phyloP scores from a whole-genome alignment of 1,140 invertebrate species.

The Trissolcus basalis region DNA sequence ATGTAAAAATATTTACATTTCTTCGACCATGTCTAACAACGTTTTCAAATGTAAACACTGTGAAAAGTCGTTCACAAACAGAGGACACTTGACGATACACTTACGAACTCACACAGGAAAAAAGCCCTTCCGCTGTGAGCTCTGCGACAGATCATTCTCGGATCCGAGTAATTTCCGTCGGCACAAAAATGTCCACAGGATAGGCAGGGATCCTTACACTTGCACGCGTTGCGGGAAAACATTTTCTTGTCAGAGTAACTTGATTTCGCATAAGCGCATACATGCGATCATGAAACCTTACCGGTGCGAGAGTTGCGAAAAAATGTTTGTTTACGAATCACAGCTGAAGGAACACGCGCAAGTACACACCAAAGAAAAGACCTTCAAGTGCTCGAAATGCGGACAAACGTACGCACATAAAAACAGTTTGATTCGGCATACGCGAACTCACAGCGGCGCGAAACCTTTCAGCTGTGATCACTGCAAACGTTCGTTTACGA shows the following conservation, averaged over 20 bases:
- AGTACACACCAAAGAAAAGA: neutral
- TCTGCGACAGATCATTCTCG: neutral
- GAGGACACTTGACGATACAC: neutral
- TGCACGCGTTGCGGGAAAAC: neutral
- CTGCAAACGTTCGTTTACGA: neutral
- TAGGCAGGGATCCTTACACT: neutral
- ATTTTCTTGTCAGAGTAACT: neutral
- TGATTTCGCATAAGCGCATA: neutral
- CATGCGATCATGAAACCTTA: neutral
- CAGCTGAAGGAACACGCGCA: neutral
- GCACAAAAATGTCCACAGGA: neutral
- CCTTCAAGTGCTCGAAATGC: neutral
- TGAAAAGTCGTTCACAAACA: neutral
- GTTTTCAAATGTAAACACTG: neutral
- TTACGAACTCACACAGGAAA: neutral
- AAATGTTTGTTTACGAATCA: neutral
- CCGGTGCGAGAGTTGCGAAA: neutral
- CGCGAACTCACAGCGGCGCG: neutral
- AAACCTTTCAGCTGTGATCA: neutral
- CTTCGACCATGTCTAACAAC: neutral
- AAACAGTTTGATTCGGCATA: neutral
- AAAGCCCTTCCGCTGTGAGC: neutral
- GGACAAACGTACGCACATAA: conserved; percentile 1
- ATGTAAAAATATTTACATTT: too few species aligned
- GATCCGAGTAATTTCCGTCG: conserved; percentile 1